phyloP scores from a whole-genome alignment of 2,113 vertebrate species.

The Prunella fulvescens region DNA sequence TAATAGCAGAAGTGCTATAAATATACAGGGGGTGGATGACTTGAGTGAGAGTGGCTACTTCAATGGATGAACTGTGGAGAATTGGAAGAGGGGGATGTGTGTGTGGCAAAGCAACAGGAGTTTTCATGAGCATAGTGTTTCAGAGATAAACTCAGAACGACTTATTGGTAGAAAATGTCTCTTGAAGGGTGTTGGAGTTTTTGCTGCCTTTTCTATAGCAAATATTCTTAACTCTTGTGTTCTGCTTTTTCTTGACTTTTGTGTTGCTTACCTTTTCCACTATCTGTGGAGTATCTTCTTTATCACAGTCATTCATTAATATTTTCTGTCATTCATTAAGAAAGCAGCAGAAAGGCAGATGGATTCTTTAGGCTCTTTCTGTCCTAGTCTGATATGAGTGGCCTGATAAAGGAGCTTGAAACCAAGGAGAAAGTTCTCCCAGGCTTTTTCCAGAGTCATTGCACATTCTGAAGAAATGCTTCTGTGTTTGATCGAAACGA shows the following conservation, averaged over 20 bases:
- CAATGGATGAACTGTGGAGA: not conserved
- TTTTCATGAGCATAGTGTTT: not conserved
- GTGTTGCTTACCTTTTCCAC: not conserved
- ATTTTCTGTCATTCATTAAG: not conserved
- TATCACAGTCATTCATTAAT: not conserved
- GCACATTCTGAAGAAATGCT: not conserved
- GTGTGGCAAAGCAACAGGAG: not conserved
- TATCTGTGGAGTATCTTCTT: not conserved
- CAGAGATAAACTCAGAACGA: not conserved
- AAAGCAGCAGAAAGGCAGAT: not conserved
- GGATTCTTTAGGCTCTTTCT: not conserved
- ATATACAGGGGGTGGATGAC: not conserved
- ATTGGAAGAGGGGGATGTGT: not conserved
- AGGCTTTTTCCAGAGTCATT: not conserved
- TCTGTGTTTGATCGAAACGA: not conserved
- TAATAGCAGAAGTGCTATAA: constrained; percentile 20
- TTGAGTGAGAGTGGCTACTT: not conserved
- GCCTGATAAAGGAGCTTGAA: not conserved
- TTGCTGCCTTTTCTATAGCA: not conserved
- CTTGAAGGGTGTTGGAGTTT: not conserved
- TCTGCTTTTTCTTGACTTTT: not conserved
- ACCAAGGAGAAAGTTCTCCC: not conserved
- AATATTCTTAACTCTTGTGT: not conserved
- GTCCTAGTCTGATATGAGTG: not conserved
- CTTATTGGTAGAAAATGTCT: not conserved